Percentiles rank a stretch among this genome's conserved stretches.
Evolutionary conservation across 2,113 vertebrate genomes (phyloP).

Genomic region (Mormyrus lacerda): DNA sequence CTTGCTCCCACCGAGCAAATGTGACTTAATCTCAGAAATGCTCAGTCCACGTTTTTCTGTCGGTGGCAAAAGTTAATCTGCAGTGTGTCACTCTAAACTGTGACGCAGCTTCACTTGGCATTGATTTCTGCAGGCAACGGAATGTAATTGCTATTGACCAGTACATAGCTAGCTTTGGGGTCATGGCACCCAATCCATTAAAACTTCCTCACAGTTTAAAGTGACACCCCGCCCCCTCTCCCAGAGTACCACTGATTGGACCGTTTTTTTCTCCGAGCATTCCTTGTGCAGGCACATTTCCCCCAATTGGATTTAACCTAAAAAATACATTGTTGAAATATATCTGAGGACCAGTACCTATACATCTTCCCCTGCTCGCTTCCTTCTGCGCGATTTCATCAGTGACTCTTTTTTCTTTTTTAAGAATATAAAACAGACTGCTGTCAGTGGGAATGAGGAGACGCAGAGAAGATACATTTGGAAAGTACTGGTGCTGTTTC

Average conservation of each 20-base stretch:
- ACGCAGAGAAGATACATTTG: background rate
- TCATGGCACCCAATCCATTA: constrained; percentile 1
- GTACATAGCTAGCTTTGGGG: background rate
- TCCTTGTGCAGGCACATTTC: background rate
- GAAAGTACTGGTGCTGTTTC: background rate
- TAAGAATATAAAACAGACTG: background rate
- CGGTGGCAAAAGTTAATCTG: constrained; percentile 17
- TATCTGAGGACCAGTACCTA: background rate
- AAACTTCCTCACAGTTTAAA: constrained; percentile 4
- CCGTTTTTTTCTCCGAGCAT: background rate
- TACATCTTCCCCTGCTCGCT: background rate
- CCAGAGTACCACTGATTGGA: background rate
- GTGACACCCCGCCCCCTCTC: background rate
- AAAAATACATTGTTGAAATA: background rate
- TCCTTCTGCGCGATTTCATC: background rate
- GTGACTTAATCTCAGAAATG: constrained; percentile 5
- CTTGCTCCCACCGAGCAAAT: background rate
- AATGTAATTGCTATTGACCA: constrained; percentile 29
- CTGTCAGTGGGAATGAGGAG: background rate
- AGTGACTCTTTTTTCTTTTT: background rate
- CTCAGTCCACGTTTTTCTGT: background rate
- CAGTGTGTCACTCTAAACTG: background rate
- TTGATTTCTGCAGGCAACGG: constrained; percentile 1
- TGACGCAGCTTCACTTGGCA: background rate
- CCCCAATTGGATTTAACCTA: background rate